Evolutionary conservation across 2,113 vertebrate genomes (phyloP).

Genomic region (Colaptes auratus): DNA sequence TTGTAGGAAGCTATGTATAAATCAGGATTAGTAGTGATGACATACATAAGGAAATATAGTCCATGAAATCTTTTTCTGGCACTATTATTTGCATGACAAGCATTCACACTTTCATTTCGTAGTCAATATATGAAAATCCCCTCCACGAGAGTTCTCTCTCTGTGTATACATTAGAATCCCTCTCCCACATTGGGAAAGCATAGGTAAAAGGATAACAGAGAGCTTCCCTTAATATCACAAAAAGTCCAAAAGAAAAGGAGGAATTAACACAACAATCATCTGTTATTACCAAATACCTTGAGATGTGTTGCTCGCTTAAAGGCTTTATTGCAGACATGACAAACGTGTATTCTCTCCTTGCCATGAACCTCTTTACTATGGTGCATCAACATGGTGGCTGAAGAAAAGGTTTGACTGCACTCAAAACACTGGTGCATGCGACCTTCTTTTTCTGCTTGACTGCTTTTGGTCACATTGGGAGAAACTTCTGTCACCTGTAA

Average conservation of each 20-base stretch:
- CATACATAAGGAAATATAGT: neutral
- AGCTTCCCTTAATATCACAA: neutral
- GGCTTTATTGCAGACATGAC: constrained; percentile 90
- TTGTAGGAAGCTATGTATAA: neutral
- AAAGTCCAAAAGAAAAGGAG: neutral
- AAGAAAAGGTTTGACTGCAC: constrained; percentile 85
- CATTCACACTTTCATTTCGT: neutral
- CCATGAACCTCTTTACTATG: constrained; percentile 85
- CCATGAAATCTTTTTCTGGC: neutral
- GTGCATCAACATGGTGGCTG: constrained; percentile 83
- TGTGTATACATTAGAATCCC: neutral
- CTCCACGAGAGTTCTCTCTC: neutral
- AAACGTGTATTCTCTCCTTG: constrained; percentile 93
- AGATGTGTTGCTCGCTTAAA: constrained; percentile 97
- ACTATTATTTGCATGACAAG: neutral
- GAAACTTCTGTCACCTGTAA: constrained; percentile 80
- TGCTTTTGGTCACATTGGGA: constrained; percentile 72
- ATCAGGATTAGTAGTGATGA: neutral
- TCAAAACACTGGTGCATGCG: constrained; percentile 87
- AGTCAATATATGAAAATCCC: neutral
- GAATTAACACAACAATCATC: neutral
- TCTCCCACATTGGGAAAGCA: neutral
- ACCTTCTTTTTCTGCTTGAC: constrained; percentile 77
- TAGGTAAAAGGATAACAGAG: neutral
- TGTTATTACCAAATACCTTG: constrained; percentile 81